Base-by-base conservation (phyloP, 2,797 vertebrate genomes). In the Hypotaenidia philippensis region DNA sequence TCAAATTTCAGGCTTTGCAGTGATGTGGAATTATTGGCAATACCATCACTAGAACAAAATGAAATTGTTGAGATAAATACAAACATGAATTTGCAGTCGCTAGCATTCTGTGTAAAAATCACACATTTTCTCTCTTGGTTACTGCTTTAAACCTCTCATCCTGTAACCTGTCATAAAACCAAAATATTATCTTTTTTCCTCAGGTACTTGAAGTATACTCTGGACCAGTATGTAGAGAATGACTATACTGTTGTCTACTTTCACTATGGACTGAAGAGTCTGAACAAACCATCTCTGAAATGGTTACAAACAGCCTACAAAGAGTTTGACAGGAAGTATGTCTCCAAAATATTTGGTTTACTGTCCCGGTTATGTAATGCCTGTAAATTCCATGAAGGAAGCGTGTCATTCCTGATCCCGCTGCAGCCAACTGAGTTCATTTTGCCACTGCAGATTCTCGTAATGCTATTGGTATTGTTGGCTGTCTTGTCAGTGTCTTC, bases 291-390 rank as follows among this genome's bases (percentile, higher is more conserved):
- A 0, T 98, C 98, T 0, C 93, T 99, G 52, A 96, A 97, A 59
- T 99, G 99, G 99, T 91, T 99, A 5, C 98, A 98, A 92, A 97
- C 97, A 2, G 98, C 99, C 13, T 99, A 98, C 97, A 86, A 94
- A 88, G 98, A 99, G 93, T 99, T 99, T 10, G 99, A 99, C 97
- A 97, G 99, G 84, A 99, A 98, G 98, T 99, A 91, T 1, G 98
- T 97, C 53, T 80, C 83, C 57, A 22, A 59, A 90, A 74, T 22
- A 41, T 16, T 64, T 64, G 10, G 3, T 87, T 49, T 90, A 6
- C n/a, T 38, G 19, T 65, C 45, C 47, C 0, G 2, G 7, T 34
- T 68, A 32, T 44, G 29, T 72, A 16, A 49, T 29, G 21, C 52
- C 66, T 63, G 5, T 27, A 27, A 65, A 18, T 69, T 74, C 49